These are phyloP conservation scores for Arizona elegans DNA, from an alignment of 2,113 vertebrate genomes.

Conservation along the genomic window DNA sequence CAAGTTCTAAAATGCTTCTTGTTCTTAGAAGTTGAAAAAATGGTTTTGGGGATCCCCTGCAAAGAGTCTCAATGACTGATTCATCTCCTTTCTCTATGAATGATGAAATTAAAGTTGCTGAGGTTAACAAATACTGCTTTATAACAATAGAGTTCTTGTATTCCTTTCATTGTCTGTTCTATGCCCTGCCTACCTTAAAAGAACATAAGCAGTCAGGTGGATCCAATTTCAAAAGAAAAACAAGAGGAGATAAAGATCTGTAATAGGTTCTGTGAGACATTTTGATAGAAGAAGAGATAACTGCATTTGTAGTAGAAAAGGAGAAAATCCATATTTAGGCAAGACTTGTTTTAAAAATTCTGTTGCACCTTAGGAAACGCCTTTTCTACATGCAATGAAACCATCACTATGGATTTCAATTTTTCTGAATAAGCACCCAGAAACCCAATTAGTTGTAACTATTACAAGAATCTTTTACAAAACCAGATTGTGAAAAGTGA, in stretches of 20 bases:
- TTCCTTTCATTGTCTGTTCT: not conserved
- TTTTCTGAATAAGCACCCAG: not conserved
- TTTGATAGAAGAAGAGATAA: not conserved
- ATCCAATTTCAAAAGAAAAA: not conserved
- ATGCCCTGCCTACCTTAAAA: not conserved
- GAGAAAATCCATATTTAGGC: not conserved
- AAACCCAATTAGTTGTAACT: not conserved
- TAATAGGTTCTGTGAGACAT: not conserved
- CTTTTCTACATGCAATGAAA: not conserved
- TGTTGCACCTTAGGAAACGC: not conserved
- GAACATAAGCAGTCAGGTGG: not conserved
- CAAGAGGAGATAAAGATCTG: not conserved
- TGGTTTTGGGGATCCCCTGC: not conserved
- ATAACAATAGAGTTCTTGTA: not conserved
- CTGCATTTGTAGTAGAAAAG: not conserved
- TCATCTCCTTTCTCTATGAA: not conserved
- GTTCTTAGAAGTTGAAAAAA: not conserved
- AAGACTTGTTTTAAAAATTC: not conserved
- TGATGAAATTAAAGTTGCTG: not conserved
- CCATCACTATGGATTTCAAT: not conserved
- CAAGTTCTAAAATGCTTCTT: not conserved
- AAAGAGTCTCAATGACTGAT: not conserved
- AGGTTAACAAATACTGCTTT: not conserved
- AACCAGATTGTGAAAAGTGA: not conserved
- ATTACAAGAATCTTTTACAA: not conserved